A percentile compares a stretch with the other conserved stretches of the same genome.
phyloP scores from a whole-genome alignment of 2,888 invertebrate species.

The Poecilobothrus nobilitatus region DNA sequence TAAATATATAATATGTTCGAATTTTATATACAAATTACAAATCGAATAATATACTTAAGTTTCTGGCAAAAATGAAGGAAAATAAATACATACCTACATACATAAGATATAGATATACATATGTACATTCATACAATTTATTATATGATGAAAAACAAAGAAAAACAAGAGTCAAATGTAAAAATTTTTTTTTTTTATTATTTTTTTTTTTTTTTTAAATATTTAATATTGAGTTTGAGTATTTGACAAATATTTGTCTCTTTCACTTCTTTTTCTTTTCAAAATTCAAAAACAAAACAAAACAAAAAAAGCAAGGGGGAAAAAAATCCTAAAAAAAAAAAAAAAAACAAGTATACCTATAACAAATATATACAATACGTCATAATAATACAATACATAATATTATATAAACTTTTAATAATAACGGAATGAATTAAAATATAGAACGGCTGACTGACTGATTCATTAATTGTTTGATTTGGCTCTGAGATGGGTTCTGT shows the following conservation, averaged over 20 bases:
- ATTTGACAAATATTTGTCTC: neutral
- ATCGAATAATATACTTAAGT: neutral
- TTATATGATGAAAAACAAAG: too few relatives aligned
- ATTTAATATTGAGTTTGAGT: neutral
- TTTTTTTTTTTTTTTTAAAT: neutral
- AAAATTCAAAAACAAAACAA: neutral
- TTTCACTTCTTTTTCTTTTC: neutral
- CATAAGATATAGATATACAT: too few relatives aligned
- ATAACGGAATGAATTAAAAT: neutral
- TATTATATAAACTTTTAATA: neutral
- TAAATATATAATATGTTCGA: neutral
- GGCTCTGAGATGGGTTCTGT: too few relatives aligned
- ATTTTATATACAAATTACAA: neutral
- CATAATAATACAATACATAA: too few relatives aligned
- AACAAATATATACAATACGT: too few relatives aligned
- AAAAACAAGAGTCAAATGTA: too few relatives aligned
- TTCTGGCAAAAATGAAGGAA: neutral
- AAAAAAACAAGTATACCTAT: too few relatives aligned
- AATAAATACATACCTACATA: neutral
- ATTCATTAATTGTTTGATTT: too few relatives aligned
- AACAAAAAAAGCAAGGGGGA: too few relatives aligned
- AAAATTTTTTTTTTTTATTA: too few relatives aligned
- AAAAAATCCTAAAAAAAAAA: too few relatives aligned
- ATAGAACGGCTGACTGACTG: neutral
- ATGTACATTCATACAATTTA: too few relatives aligned